Conservation (phyloP, 2,888 invertebrate genomes). For the Emmelina monodactyla region DNA sequence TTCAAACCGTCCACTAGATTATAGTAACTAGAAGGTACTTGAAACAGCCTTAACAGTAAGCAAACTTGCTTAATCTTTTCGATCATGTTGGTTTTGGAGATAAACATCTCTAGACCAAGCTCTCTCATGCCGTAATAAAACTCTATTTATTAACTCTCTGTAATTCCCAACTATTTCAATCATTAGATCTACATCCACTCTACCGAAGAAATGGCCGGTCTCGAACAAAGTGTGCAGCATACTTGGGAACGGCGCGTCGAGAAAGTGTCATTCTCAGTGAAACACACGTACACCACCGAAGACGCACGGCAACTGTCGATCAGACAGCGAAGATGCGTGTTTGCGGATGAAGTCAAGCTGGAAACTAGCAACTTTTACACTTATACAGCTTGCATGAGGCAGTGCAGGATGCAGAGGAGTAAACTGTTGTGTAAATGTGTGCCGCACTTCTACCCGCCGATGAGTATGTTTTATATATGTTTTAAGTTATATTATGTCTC, state of each 20-base stretch:
- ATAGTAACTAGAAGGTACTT: too few species aligned
- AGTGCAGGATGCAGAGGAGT: slow-evolving; percentile 74
- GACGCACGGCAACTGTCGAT: slow-evolving; percentile 73
- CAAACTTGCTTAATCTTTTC: too few species aligned
- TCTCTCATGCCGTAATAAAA: too few species aligned
- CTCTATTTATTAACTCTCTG: too few species aligned
- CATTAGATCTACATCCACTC: slow-evolving; percentile 73
- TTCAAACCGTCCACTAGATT: too few species aligned
- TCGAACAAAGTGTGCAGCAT: slow-evolving; percentile 74
- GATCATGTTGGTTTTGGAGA: too few species aligned
- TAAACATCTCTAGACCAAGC: too few species aligned
- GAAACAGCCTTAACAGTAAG: too few species aligned
- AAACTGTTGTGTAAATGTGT: slow-evolving; percentile 72
- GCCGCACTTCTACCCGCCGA: slow-evolving; percentile 73
- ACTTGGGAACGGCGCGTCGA: slow-evolving; percentile 71
- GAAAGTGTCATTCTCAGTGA: slow-evolving; percentile 72
- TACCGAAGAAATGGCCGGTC: slow-evolving; percentile 73
- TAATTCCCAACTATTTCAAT: too few species aligned
- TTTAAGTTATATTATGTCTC: too few species aligned
- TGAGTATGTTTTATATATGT: slow-evolving; percentile 47
- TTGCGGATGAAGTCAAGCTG: slow-evolving; percentile 71
- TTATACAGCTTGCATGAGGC: slow-evolving; percentile 76
- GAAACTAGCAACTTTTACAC: slow-evolving; percentile 70
- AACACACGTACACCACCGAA: slow-evolving; percentile 79
- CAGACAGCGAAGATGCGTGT: slow-evolving; percentile 76